Evolutionary conservation across 2,113 vertebrate genomes (phyloP).

Genomic region (Sapajus apella): DNA sequence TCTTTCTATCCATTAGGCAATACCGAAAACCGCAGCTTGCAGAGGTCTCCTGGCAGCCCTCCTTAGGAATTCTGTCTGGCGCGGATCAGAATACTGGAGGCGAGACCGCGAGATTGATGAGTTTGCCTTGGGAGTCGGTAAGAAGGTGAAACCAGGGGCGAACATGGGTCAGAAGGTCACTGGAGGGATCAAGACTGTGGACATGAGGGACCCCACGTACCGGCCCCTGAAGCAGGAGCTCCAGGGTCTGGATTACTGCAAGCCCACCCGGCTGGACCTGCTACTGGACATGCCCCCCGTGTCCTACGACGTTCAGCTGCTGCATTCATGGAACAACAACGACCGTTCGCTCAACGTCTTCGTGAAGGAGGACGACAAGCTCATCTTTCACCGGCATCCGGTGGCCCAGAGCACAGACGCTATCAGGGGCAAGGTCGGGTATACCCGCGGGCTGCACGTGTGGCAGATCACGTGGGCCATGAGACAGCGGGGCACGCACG

Average conservation of each 20-base stretch:
- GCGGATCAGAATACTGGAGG: constrained; percentile 65
- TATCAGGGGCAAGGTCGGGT: constrained; percentile 95
- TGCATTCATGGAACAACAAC: constrained; percentile 97
- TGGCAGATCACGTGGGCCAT: constrained; percentile 99
- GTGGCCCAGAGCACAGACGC: constrained; percentile 99
- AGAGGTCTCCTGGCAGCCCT: constrained; percentile 64
- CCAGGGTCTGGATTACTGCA: constrained; percentile 94
- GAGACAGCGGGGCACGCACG: constrained; percentile 96
- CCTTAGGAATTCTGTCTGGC: not conserved
- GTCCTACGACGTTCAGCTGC: constrained; percentile 88
- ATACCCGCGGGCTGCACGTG: constrained; percentile 95
- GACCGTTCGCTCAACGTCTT: constrained; percentile 98
- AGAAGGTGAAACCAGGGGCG: constrained; percentile 24
- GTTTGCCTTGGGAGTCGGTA: constrained; percentile 56
- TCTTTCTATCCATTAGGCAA: constrained; percentile 81
- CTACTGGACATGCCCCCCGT: constrained; percentile 96
- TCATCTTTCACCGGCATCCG: constrained; percentile 97
- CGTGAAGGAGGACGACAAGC: constrained; percentile 97
- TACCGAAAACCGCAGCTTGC: constrained; percentile 38
- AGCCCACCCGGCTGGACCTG: constrained; percentile 95
- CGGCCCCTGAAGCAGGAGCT: constrained; percentile 94
- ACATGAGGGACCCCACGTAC: constrained; percentile 96
- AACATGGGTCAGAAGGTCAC: constrained; percentile 99
- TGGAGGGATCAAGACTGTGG: constrained; percentile 97
- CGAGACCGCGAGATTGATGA: constrained; percentile 71